These are phyloP conservation scores for Epinotia nisella DNA, from an alignment of 2,888 invertebrate species.

Conservation along the genomic window DNA sequence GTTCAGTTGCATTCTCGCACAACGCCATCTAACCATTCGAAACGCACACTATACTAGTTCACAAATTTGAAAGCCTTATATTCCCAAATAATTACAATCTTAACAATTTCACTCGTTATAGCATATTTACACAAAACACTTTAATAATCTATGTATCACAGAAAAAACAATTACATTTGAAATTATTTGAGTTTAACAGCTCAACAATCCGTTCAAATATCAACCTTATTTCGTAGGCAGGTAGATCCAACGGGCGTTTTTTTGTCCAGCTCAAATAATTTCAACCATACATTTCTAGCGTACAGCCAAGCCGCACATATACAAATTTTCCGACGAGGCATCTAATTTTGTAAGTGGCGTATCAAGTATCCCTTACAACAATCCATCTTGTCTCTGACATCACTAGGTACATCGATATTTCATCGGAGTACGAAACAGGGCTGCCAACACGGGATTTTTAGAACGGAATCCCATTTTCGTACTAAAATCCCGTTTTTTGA, in stretches of 20 bases:
- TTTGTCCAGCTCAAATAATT: background rate
- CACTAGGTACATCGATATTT: background rate
- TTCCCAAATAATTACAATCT: slow-evolving; percentile 55
- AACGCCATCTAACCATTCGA: slow-evolving; percentile 65
- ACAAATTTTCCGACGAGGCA: slow-evolving; percentile 26
- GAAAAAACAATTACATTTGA: slow-evolving; percentile 80
- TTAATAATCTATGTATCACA: slow-evolving; percentile 83
- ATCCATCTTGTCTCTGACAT: slow-evolving; percentile 19
- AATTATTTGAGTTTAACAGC: background rate
- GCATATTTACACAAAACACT: slow-evolving; percentile 77
- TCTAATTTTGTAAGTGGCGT: slow-evolving; percentile 25
- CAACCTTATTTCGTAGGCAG: background rate
- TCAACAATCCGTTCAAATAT: background rate
- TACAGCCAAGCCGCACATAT: slow-evolving; percentile 48
- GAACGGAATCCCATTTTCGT: background rate
- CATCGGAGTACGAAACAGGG: slow-evolving; percentile 8
- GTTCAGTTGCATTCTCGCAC: slow-evolving; percentile 50
- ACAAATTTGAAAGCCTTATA: slow-evolving; percentile 76
- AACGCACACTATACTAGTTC: slow-evolving; percentile 61
- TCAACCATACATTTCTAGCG: slow-evolving; percentile 59
- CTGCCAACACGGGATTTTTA: background rate
- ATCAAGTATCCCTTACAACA: slow-evolving; percentile 13
- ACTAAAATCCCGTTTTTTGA: background rate
- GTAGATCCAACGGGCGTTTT: background rate
- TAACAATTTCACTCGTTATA: slow-evolving; percentile 66